These are phyloP conservation scores for Psilopogon haemacephalus DNA, from an alignment of 2,113 vertebrate genomes.

Conservation along the genomic window DNA sequence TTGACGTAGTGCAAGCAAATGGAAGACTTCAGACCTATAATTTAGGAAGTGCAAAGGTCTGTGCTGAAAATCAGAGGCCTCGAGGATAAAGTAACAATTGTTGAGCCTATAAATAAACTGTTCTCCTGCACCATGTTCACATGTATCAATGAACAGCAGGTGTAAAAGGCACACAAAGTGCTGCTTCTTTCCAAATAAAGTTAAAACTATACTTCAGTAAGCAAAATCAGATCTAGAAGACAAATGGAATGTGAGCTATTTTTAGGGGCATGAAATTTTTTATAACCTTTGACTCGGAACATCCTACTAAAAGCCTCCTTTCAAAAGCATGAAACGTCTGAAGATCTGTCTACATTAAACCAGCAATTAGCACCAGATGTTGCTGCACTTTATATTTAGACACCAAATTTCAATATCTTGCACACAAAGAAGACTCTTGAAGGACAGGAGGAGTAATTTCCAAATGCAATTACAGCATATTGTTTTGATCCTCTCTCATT, in stretches of 20 bases:
- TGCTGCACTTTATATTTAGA: conserved; percentile 80
- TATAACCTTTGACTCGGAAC: conserved; percentile 76
- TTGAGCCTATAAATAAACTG: neutral
- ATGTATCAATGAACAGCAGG: neutral
- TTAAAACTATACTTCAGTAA: neutral
- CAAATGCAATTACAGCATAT: conserved; percentile 81
- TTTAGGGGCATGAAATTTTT: conserved; percentile 73
- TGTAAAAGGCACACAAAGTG: neutral
- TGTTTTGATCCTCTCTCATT: conserved; percentile 79
- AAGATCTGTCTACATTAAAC: conserved; percentile 78
- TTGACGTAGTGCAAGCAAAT: neutral
- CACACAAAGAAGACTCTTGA: conserved; percentile 76
- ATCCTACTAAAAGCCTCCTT: conserved; percentile 73
- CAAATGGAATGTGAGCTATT: conserved; percentile 72
- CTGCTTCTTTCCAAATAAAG: neutral
- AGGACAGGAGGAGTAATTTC: conserved; percentile 82
- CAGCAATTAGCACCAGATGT: conserved; percentile 81
- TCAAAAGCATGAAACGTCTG: conserved; percentile 72
- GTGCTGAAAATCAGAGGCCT: neutral
- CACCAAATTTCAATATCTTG: conserved; percentile 75
- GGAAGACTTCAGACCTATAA: neutral
- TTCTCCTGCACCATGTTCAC: neutral
- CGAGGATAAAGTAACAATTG: neutral
- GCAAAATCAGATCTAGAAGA: conserved; percentile 46
- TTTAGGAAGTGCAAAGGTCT: neutral